Conservation (phyloP, 2,113 vertebrate genomes). For the Leptobrachium leishanense region DNA sequence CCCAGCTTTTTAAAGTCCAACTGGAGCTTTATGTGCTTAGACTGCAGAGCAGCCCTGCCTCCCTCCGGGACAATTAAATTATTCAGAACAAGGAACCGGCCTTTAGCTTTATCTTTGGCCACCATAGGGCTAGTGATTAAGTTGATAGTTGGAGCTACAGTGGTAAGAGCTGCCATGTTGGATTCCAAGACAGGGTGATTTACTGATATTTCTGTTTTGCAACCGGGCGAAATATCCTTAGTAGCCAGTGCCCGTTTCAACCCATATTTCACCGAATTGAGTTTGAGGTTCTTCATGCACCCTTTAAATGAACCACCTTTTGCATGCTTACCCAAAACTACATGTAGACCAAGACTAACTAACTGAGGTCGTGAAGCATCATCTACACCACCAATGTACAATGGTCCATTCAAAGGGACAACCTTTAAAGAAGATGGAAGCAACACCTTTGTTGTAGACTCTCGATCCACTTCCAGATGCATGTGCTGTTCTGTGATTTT, state of each 20-base stretch:
- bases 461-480: constrained; percentile 75
- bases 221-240: constrained; percentile 85
- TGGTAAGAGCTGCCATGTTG: constrained; percentile 39
- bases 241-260: constrained; percentile 77
- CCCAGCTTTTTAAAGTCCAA: constrained; percentile 78
- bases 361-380: constrained; percentile 68
- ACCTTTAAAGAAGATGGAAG: constrained; percentile 62
- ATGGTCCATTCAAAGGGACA: constrained; percentile 68
- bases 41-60: constrained; percentile 71
- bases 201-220: constrained; percentile 66
- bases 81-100: constrained; percentile 71
- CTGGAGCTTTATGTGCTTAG: constrained; percentile 79
- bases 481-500: constrained; percentile 71
- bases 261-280: constrained; percentile 70
- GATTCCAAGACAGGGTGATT: constrained; percentile 42
- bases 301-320: constrained; percentile 86
- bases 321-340: constrained; percentile 73
- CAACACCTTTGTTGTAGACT: constrained; percentile 68
- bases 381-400: constrained; percentile 82
- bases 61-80: constrained; percentile 81
- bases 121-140: constrained; percentile 55
- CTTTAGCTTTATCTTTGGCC: constrained; percentile 62
- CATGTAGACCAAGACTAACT: constrained; percentile 68
- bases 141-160: constrained; percentile 54
- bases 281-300: constrained; percentile 78